Evolutionary conservation across 2,113 vertebrate species (phyloP), one percentile per base, ranked within the genome.

Genomic region (Eptatretus burgeri): DNA sequence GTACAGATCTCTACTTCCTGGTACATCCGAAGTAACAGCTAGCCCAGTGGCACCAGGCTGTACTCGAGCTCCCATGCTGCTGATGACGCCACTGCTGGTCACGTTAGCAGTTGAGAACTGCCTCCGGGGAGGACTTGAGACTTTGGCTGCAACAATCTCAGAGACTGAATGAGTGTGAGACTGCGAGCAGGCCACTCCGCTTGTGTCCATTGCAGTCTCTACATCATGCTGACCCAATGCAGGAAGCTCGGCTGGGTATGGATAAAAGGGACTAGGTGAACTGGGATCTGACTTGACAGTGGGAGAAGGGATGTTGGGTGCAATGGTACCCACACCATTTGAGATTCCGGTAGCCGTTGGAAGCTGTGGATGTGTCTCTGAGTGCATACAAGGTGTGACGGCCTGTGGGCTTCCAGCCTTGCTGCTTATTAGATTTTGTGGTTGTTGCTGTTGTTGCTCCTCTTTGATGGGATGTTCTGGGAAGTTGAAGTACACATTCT

Each of bases 1-100:
- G 63, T 71, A 71, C 5, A 73, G 49, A 50, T 73, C 69, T 60
- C 56, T 20, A 41, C 27, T 41, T 41, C 27, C n/a, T 20, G 12
- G n/a, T 60, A 20, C 56, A 60, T 20, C 20, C 53, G n/a, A 20
- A 9, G 56, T 60, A n/a, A 60, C 56, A 20, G n/a, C n/a, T 20
- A 12, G n/a, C 10, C 20, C 20, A 2, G n/a, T 20, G n/a, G 56
- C n/a, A 60, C 56, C 20, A 11, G 20, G n/a, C 56, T 60, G 56
- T 20, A 60, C 10, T 20, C n/a, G n/a, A 10, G 56, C 56, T 60
- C n/a, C n/a, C 56, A n/a, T 10, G n/a, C n/a, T 60, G 56, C 56
- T 20, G 20, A n/a, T 20, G 56, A 11, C 13, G 20, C 56, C 20
- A 20, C 56, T 60, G 56, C 56, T 60, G 56, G n/a, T 60, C 56